Base-by-base conservation (phyloP, 2,888 invertebrate genomes). In the Trisateles emortualis region DNA sequence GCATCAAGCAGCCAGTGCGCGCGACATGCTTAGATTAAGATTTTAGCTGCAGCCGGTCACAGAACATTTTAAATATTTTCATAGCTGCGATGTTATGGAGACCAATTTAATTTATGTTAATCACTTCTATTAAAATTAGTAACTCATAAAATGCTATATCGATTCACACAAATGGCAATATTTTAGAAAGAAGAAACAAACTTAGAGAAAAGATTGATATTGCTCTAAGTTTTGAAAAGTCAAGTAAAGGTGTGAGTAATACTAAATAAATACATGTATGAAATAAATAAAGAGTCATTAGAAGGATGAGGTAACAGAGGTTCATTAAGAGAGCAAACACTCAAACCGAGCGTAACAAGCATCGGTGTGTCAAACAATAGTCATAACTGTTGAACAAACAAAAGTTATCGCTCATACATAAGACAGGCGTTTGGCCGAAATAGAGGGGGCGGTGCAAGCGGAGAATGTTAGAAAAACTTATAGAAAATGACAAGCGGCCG, bases 381-480 rank as follows among this genome's bases (percentile, higher is more conserved):
- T 86, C 83, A 75, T 87, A 87, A 90, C 87, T 88, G 81, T 87
- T 88, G 88, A 85, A 78, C 88, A 90, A 90, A 91, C 86, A 90
- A 84, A 84, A 86, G 81, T 87, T 87, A 90, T 86, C 87, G 85
- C 74, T 83, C 79, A 76, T 78, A 78, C 79, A 76, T 78, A 78
- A 79, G 78, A 76, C 83, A 77, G 83, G 82, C 88, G 87, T 84
- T 87, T 86, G 90, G 77, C 84, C 87, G 84, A 89, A 89, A 87
- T 88, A 82, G 87, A 85, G 84, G 84, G 86, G 87, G 86, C 87
- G 84, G 79, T 76, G 81, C 80, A 80, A 83, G 78, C 84, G 80
- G 88, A 86, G 90, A 89, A 87, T 86, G 90, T 90, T 91, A 92
- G 92, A 92, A 92, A 92, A 92, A 91, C 90, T 92, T 90, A 92